Evolutionary conservation across 2,797 vertebrate species (phyloP), one percentile per base, ranked within the genome.

Genomic region (Oreochromis mossambicus): DNA sequence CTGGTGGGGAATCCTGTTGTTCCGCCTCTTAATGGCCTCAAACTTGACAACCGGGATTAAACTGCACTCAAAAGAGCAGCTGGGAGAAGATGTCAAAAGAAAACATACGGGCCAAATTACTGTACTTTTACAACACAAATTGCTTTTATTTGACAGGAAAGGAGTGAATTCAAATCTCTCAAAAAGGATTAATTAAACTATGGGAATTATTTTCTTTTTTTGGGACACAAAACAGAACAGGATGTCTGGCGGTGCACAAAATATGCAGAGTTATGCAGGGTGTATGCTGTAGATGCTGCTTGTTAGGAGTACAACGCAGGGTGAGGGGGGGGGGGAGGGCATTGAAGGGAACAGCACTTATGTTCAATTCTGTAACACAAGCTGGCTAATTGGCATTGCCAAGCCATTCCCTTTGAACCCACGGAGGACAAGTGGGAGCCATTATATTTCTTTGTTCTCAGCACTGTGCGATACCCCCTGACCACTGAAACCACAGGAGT

Each of bases 351-450:
- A 90, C 90, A 87, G 90, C 86, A 87, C 84, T 93, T 91, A 85
- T 85, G 86, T 89, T 92, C 82, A 87, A 83, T 86, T 89, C 89
- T 41, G 86, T 86, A 92, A 94, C 93, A 92, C 86, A 90, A 91
- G 83, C 88, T 84, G 88, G 89, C 88, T 95, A 94, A 95, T 96
- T 95, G 95, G 90, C 91, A 90, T 86, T 89, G 91, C 87, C 91
- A 88, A 82, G 86, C 87, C 88, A 84, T 94, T 94, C 84, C 91
- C 89, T 94, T 91, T 94, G 88, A 95, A 94, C 88, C 86, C 50
- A 79, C 52, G 77, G 83, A 90, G 86, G 85, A 92, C 92, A 94
- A 93, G 89, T 83, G 92, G 92, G 87, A 94, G 89, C 90, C 88
- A 88, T 93, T 87, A 81, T 84, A 92, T 90, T 91, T 92, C 92